A percentile compares a stretch with the other conserved stretches of the same genome.
Evolutionary conservation across 1,140 invertebrate genomes (phyloP).

Genomic region (Drosophila yakuba): DNA sequence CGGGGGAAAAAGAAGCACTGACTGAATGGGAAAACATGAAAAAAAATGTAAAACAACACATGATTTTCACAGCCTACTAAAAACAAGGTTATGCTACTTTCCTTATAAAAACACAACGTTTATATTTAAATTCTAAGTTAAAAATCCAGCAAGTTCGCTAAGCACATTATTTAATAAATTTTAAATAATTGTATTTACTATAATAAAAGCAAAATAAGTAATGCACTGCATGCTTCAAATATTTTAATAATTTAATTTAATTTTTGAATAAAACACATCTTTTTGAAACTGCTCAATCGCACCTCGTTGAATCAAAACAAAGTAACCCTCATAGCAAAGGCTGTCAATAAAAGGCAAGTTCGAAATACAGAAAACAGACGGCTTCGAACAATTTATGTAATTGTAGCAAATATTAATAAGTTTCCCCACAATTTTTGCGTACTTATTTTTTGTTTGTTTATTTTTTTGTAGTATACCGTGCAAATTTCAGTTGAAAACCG

Average conservation of each 20-base stretch:
- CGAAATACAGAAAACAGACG: conserved; percentile 8
- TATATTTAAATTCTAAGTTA: too few relatives aligned
- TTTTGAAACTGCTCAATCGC: background rate
- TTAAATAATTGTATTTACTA: too few relatives aligned
- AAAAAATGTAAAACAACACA: background rate
- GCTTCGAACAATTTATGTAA: conserved; percentile 27
- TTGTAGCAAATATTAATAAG: conserved; percentile 26
- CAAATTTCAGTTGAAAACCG: conserved; percentile 62
- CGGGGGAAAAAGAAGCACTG: background rate
- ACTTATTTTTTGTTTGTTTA: conserved; percentile 30
- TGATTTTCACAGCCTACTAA: background rate
- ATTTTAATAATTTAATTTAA: too few relatives aligned
- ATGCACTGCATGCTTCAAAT: too few relatives aligned
- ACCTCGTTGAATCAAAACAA: conserved; percentile 4
- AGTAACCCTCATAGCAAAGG: conserved; percentile 14
- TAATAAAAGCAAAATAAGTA: too few relatives aligned
- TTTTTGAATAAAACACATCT: too few relatives aligned
- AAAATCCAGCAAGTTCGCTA: too few relatives aligned
- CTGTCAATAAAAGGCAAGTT: conserved; percentile 23
- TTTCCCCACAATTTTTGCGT: conserved; percentile 18
- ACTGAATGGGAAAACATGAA: background rate
- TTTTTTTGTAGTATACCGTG: conserved; percentile 31
- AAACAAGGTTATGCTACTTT: background rate
- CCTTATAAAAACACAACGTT: too few relatives aligned
- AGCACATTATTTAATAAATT: too few relatives aligned